Evolutionary conservation across 2,888 invertebrate genomes (phyloP).

Genomic region (Nyleta sp.): DNA sequence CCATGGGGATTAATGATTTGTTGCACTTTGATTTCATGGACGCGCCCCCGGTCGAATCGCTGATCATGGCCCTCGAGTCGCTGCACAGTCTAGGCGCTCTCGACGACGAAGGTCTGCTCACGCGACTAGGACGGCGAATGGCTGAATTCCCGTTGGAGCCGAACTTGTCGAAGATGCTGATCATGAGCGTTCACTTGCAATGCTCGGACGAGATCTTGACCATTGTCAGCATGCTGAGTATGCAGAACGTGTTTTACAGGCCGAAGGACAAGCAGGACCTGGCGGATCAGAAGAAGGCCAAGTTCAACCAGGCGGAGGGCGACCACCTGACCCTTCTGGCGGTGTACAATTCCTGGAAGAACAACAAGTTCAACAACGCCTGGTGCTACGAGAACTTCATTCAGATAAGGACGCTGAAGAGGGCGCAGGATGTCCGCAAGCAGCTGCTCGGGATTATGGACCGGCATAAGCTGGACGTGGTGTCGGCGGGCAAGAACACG

Average conservation of each 20-base stretch:
- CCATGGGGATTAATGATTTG: conserved; percentile 99
- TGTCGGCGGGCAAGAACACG: conserved; percentile 97
- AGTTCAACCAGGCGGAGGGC: conserved; percentile 99
- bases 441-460: conserved; percentile 99
- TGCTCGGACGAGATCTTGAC: conserved; percentile 99
- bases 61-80: conserved; percentile 98
- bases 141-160: conserved; percentile 99
- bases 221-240: conserved; percentile 99
- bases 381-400: conserved; percentile 99
- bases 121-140: conserved; percentile 93
- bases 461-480: conserved; percentile 97
- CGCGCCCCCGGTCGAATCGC: conserved; percentile 98
- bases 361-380: conserved; percentile 99
- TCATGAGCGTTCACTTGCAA: conserved; percentile 98
- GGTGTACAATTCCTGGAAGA: conserved; percentile 99
- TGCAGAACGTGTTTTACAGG: conserved; percentile 98
- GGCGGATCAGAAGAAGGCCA: conserved; percentile 99
- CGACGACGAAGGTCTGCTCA: conserved; percentile 95
- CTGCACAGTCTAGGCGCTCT: conserved; percentile 98
- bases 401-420: conserved; percentile 97
- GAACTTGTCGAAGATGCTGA: conserved; percentile 98
- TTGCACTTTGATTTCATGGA: conserved; percentile 99
- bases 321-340: conserved; percentile 99
- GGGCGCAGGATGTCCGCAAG: conserved; percentile 99
- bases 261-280: conserved; percentile 98